These are phyloP conservation scores for Apotomis capreana DNA, from an alignment of 2,888 invertebrate genomes.

Conservation along the genomic window DNA sequence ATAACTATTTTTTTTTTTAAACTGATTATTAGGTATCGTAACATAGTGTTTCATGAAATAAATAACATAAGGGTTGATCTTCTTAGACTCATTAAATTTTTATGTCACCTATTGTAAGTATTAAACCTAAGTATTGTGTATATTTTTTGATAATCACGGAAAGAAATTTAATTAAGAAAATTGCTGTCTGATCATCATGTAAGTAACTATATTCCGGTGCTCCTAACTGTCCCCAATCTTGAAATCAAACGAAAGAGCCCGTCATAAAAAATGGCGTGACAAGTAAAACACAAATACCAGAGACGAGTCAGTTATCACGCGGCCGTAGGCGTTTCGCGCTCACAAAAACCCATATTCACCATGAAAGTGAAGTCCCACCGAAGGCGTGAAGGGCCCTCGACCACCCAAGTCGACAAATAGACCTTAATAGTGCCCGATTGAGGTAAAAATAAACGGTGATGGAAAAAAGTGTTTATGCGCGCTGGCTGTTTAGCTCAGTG, in stretches of 20 bases:
- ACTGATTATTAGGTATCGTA: too few relatives aligned
- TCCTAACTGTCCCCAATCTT: neutral
- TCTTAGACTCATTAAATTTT: too few relatives aligned
- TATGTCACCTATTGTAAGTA: too few relatives aligned
- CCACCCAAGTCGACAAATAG: conserved; percentile 50
- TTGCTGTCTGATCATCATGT: neutral
- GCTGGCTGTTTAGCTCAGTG: conserved; percentile 28
- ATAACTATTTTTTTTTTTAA: too few relatives aligned
- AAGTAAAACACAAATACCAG: conserved; percentile 34
- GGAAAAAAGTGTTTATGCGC: conserved; percentile 39
- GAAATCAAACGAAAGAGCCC: neutral
- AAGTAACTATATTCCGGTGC: neutral
- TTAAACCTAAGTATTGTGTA: too few relatives aligned
- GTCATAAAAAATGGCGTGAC: conserved; percentile 13
- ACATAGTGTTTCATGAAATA: too few relatives aligned
- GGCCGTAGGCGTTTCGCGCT: conserved; percentile 55
- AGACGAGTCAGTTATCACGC: conserved; percentile 29
- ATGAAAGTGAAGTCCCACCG: conserved; percentile 44
- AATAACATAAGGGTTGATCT: too few relatives aligned
- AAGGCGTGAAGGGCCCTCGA: conserved; percentile 47
- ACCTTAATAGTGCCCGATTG: conserved; percentile 49
- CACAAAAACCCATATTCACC: conserved; percentile 47
- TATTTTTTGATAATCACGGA: too few relatives aligned
- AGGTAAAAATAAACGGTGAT: conserved; percentile 41
- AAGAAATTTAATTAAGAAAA: neutral